phyloP scores from a whole-genome alignment of 2,113 vertebrate species.

The Pipra filicauda region DNA sequence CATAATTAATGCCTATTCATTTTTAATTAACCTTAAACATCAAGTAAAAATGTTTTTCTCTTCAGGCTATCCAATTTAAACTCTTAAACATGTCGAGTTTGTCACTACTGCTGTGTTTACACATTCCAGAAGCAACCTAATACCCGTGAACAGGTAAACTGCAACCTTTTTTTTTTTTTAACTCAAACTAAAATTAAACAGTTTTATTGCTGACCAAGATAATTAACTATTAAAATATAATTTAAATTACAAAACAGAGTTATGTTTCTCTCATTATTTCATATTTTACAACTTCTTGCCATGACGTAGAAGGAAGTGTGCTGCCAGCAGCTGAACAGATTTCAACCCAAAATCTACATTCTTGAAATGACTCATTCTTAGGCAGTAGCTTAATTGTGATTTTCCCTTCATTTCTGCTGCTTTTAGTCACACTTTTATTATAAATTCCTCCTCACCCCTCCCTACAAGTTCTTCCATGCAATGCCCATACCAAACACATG shows the following conservation, averaged over 20 bases:
- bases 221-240: not conserved
- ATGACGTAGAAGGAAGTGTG: not conserved
- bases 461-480: not conserved
- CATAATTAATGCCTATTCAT: slow-evolving; percentile 44
- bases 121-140: not conserved
- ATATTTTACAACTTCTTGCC: not conserved
- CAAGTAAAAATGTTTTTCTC: not conserved
- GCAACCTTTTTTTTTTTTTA: not conserved
- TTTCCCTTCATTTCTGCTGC: not conserved
- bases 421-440: not conserved
- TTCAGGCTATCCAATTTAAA: slow-evolving; percentile 38
- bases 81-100: not conserved
- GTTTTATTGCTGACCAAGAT: not conserved
- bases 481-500: not conserved
- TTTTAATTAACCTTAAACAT: slow-evolving; percentile 59
- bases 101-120: not conserved
- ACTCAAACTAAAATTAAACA: not conserved
- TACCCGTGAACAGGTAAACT: not conserved
- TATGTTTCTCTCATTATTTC: not conserved
- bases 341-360: not conserved
- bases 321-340: not conserved
- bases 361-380: not conserved
- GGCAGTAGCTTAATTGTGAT: not conserved
- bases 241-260: not conserved
- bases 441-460: not conserved